A percentile compares a stretch with the other conserved stretches of the same genome.
phyloP scores from a whole-genome alignment of 2,888 invertebrate genomes.

The Caenorhabditis sp. region DNA sequence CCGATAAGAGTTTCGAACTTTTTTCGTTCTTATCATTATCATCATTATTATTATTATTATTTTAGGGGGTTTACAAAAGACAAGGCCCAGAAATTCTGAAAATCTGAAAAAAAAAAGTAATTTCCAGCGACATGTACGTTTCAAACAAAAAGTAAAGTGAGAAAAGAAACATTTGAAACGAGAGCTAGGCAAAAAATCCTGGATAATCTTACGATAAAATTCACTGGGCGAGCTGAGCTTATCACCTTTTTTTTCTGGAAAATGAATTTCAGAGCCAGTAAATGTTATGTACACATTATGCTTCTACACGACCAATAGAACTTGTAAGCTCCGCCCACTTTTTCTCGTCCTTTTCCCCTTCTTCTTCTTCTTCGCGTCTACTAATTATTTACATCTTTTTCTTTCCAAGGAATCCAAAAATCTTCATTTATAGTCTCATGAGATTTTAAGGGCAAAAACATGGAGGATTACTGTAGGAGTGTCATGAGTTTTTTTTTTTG shows the following conservation, averaged over 20 bases:
- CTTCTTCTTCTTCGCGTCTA: not conserved
- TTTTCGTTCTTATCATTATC: not conserved
- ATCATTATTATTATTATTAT: not conserved
- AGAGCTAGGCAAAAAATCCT: too few relatives aligned
- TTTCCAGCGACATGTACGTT: too few relatives aligned
- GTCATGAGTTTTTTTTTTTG: not conserved
- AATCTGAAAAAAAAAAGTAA: too few relatives aligned
- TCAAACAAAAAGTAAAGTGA: too few relatives aligned
- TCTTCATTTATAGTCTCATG: not conserved
- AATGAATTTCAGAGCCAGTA: too few relatives aligned
- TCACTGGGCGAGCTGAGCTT: not conserved
- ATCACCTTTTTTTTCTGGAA: too few relatives aligned
- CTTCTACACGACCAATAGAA: not conserved
- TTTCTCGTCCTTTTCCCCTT: not conserved
- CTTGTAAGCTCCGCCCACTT: not conserved
- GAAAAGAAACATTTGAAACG: too few relatives aligned
- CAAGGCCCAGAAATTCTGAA: too few relatives aligned
- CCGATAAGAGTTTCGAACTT: not conserved
- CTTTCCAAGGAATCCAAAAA: not conserved
- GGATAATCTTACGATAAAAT: not conserved
- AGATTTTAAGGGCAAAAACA: not conserved
- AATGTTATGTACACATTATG: too few relatives aligned
- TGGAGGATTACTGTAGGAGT: not conserved
- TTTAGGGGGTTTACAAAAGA: too few relatives aligned
- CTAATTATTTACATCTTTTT: not conserved